These are phyloP conservation scores for Nomada ruficornis DNA, from an alignment of 2,888 invertebrate genomes.

Conservation along the genomic window DNA sequence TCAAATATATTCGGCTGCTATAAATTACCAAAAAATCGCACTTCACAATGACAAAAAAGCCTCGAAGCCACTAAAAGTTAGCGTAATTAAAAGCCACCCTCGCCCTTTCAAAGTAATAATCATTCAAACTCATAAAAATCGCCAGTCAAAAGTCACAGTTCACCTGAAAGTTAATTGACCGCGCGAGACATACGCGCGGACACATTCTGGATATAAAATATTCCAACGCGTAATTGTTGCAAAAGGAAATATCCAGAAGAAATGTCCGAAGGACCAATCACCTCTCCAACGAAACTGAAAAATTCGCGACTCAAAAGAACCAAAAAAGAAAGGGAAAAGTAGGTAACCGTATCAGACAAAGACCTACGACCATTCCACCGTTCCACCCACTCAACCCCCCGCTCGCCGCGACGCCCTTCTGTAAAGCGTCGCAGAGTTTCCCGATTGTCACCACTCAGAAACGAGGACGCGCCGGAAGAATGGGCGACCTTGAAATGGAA, in stretches of 20 bases:
- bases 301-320: not conserved
- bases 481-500: slow-evolving; percentile 69
- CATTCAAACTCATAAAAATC: too few relatives aligned
- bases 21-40: too few relatives aligned
- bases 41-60: too few relatives aligned
- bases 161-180: too few relatives aligned
- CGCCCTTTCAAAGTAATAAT: too few relatives aligned
- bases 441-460: slow-evolving; percentile 70
- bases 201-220: too few relatives aligned
- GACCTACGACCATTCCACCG: not conserved
- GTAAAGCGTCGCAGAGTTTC: slow-evolving; percentile 44
- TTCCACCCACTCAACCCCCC: slow-evolving; percentile 8
- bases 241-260: not conserved
- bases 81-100: too few relatives aligned
- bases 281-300: too few relatives aligned
- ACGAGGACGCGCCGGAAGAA: slow-evolving; percentile 71
- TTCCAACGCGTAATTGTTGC: too few relatives aligned
- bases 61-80: too few relatives aligned
- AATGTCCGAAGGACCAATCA: not conserved
- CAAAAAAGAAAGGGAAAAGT: not conserved
- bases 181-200: too few relatives aligned
- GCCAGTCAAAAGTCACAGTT: too few relatives aligned
- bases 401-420: not conserved
- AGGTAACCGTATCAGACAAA: not conserved
- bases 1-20: not conserved